Conservation (phyloP, 2,113 vertebrate species). For the Burhinus oedicnemus region DNA sequence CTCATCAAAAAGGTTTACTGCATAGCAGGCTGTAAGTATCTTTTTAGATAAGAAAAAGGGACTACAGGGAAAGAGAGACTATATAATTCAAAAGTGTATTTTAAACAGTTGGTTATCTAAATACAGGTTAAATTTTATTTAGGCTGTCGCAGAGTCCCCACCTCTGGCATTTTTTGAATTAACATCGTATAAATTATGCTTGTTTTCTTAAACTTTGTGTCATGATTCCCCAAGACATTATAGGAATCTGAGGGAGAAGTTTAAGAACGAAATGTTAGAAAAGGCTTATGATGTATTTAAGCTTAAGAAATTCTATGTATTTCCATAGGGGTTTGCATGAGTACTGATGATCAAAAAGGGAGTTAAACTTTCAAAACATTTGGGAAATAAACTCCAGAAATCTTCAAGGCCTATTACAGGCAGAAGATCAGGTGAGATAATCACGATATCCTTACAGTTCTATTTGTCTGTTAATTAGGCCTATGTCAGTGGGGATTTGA, state of each 20-base stretch:
- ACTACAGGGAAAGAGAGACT: not conserved
- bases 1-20: not conserved
- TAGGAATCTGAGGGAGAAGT: not conserved
- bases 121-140: not conserved
- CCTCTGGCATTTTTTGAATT: not conserved
- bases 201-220: not conserved
- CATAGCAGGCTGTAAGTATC: not conserved
- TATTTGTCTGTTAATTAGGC: slow-evolving; percentile 54
- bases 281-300: not conserved
- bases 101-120: not conserved
- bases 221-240: not conserved
- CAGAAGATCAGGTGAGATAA: slow-evolving; percentile 26
- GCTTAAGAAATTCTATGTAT: not conserved
- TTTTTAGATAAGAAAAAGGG: not conserved
- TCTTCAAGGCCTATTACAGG: not conserved
- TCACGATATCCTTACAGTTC: slow-evolving; percentile 6
- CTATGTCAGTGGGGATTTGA: not conserved
- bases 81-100: not conserved
- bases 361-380: not conserved
- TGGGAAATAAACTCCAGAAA: slow-evolving; percentile 31
- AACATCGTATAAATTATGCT: not conserved
- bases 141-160: not conserved
- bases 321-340: not conserved
- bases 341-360: not conserved
- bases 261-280: not conserved